Percentiles rank a stretch among this genome's conserved stretches.
Evolutionary conservation across 2,797 vertebrate genomes (phyloP).

Genomic region (Pipistrellus pygmaeus): DNA sequence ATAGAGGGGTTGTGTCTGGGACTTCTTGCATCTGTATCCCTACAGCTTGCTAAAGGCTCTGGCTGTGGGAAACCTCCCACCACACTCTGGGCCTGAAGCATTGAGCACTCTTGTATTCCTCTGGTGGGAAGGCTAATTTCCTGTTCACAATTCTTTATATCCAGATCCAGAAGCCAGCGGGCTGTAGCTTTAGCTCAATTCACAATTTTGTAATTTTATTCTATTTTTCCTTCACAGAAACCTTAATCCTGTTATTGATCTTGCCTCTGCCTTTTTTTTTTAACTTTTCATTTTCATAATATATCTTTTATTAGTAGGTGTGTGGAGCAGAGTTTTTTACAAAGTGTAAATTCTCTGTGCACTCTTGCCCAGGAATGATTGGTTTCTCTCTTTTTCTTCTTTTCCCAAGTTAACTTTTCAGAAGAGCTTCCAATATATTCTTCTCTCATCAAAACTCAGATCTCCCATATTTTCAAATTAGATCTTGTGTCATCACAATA

Average conservation of each 20-base stretch:
- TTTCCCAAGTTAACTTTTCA: not conserved
- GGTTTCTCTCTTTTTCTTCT: not conserved
- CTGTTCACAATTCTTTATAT: not conserved
- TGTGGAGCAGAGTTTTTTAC: not conserved
- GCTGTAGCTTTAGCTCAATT: not conserved
- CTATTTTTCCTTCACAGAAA: not conserved
- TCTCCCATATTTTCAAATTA: constrained; percentile 4
- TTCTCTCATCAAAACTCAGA: not conserved
- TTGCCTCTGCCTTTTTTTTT: not conserved
- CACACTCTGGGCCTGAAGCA: not conserved
- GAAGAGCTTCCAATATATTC: not conserved
- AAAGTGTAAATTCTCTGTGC: not conserved
- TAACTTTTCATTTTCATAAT: not conserved
- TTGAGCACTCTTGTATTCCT: not conserved
- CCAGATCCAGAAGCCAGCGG: not conserved
- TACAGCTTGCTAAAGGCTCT: not conserved
- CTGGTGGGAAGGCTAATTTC: not conserved
- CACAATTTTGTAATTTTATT: constrained; percentile 35
- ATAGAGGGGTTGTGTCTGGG: not conserved
- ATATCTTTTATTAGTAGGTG: not conserved
- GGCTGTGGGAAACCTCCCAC: not conserved
- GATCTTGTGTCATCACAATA: not conserved
- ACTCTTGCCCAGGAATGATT: not conserved
- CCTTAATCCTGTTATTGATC: constrained; percentile 3
- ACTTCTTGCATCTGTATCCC: not conserved